These are phyloP conservation scores for Ips nitidus DNA, from an alignment of 1,140 invertebrate genomes.

Conservation along the genomic window DNA sequence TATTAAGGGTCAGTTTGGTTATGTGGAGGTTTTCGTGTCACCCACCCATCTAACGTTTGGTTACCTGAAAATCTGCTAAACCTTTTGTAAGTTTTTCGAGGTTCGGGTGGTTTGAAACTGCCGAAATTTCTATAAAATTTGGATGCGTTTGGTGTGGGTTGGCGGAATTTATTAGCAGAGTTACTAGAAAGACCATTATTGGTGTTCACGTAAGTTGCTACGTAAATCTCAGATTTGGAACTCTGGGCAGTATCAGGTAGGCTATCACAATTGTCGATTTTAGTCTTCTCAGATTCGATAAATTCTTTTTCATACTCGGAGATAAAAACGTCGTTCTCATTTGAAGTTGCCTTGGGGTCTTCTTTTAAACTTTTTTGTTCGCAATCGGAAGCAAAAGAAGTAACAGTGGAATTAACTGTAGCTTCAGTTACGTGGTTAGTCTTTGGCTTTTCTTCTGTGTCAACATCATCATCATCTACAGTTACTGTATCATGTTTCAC, in stretches of 20 bases:
- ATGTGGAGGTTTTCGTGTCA: slow-evolving; percentile 23
- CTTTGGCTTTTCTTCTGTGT: neutral
- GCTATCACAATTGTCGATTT: slow-evolving; percentile 11
- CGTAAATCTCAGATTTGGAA: slow-evolving; percentile 6
- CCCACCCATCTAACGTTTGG: slow-evolving; percentile 41
- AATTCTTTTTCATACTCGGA: slow-evolving; percentile 27
- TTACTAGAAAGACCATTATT: neutral
- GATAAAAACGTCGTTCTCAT: slow-evolving; percentile 8
- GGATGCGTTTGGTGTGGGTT: too few species aligned
- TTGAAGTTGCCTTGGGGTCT: slow-evolving; percentile 1
- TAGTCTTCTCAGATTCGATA: neutral
- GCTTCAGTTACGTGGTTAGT: neutral
- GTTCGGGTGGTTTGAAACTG: slow-evolving; percentile 30
- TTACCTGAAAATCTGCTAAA: slow-evolving; percentile 32
- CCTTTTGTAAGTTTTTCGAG: slow-evolving; percentile 35
- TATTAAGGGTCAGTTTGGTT: neutral
- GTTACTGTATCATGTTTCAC: slow-evolving; percentile 6
- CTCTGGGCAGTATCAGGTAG: slow-evolving; percentile 1
- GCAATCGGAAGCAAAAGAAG: slow-evolving; percentile 7
- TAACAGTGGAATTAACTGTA: neutral
- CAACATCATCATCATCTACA: neutral
- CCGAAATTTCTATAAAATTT: slow-evolving; percentile 10
- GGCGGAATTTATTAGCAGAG: slow-evolving; percentile 23
- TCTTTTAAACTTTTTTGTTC: slow-evolving; percentile 4
- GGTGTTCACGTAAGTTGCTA: slow-evolving; percentile 17